Conservation (phyloP, 2,797 vertebrate species). For the Mormyrus proboscirostris region DNA sequence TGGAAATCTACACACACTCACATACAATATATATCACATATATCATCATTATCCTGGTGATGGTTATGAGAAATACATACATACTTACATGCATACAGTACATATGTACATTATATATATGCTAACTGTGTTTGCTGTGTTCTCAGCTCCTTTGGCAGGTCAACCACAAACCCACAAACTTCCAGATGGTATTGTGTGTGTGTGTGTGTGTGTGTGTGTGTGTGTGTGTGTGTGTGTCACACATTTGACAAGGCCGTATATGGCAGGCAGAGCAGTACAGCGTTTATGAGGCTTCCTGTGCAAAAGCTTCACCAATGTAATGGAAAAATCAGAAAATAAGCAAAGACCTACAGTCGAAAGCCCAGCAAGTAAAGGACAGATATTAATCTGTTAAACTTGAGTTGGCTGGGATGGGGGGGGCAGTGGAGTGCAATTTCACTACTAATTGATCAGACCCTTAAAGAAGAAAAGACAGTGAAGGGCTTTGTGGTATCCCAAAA, state of each 20-base stretch:
- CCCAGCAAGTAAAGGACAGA: neutral
- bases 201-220: neutral
- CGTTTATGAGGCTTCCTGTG: constrained; percentile 24
- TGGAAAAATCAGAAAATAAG: neutral
- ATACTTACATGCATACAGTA: neutral
- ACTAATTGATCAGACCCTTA: neutral
- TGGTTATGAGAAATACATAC: neutral
- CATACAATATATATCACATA: neutral
- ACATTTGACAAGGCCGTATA: neutral
- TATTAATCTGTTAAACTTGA: neutral
- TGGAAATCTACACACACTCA: neutral
- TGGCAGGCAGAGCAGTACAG: constrained; percentile 23
- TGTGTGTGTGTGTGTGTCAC: neutral
- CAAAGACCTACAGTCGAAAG: neutral
- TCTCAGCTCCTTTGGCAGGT: neutral
- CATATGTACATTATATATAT: neutral
- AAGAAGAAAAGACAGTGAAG: constrained; percentile 28
- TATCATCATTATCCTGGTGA: neutral
- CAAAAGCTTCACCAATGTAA: neutral
- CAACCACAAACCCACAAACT: neutral
- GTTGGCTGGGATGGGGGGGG: neutral
- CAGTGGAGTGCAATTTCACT: constrained; percentile 19
- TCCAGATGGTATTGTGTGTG: neutral
- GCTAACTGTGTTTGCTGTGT: neutral
- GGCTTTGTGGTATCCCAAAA: constrained; percentile 20